These are phyloP conservation scores for Papilio demoleus DNA, from an alignment of 2,888 invertebrate species.

Conservation along the genomic window DNA sequence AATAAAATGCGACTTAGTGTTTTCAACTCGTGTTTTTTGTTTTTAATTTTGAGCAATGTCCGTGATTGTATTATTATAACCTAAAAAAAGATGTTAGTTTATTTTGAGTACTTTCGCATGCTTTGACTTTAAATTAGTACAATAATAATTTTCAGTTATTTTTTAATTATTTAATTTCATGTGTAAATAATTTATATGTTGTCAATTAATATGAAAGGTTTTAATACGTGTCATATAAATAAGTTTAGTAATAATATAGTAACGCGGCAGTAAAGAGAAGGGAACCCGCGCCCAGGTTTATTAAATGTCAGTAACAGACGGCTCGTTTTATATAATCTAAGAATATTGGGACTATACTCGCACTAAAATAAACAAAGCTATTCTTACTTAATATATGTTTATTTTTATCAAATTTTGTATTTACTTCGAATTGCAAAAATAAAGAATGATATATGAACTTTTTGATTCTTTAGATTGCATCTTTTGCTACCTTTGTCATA, in stretches of 20 bases:
- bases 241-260: conserved; percentile 9
- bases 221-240: conserved; percentile 13
- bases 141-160: too few relatives aligned
- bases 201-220: conserved; percentile 10
- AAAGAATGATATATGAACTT: too few relatives aligned
- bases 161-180: background rate
- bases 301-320: conserved; percentile 71
- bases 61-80: too few relatives aligned
- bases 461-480: too few relatives aligned
- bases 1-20: background rate
- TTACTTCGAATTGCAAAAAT: too few relatives aligned
- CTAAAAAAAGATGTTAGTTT: too few relatives aligned
- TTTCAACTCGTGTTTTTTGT: background rate
- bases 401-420: background rate
- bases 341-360: conserved; percentile 36
- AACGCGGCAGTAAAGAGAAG: conserved; percentile 43
- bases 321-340: conserved; percentile 49
- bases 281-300: conserved; percentile 59
- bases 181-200: background rate
- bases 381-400: background rate
- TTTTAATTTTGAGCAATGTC: background rate
- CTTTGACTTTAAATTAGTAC: too few relatives aligned
- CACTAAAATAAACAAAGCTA: conserved; percentile 32
- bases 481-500: too few relatives aligned
- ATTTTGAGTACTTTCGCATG: too few relatives aligned